Percentiles rank a stretch among this genome's conserved stretches.
Conservation (phyloP, 2,888 invertebrate species). For the Drosophila mayaguana region DNA sequence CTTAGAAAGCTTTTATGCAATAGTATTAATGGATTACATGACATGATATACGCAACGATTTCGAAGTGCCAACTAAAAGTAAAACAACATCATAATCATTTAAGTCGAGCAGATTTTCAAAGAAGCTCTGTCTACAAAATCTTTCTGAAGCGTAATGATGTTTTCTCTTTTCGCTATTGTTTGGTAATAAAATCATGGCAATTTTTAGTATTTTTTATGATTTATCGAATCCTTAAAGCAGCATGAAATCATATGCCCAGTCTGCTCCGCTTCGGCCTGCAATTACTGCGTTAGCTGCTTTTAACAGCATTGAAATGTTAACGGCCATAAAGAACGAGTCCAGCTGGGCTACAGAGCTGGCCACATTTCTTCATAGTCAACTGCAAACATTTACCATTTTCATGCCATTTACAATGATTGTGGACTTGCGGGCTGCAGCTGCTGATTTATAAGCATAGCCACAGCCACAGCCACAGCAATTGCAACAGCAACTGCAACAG, state of each 20-base stretch:
- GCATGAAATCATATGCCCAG: not conserved
- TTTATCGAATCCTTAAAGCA: not conserved
- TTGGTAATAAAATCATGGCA: not conserved
- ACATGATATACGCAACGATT: not conserved
- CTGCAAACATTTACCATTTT: constrained; percentile 32
- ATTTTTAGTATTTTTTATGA: not conserved
- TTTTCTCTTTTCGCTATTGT: not conserved
- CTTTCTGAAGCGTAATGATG: too few relatives aligned
- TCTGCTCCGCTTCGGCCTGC: too few relatives aligned
- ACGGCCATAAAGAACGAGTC: not conserved
- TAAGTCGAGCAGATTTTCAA: not conserved
- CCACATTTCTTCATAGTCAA: constrained; percentile 12
- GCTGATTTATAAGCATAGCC: constrained; percentile 62
- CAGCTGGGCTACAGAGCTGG: constrained; percentile 1
- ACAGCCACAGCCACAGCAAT: not conserved
- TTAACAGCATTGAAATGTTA: constrained; percentile 2
- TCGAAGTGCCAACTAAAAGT: not conserved
- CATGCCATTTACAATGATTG: constrained; percentile 23
- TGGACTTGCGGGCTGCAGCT: constrained; percentile 35
- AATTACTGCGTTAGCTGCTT: not conserved
- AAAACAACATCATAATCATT: not conserved
- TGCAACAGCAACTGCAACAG: not conserved
- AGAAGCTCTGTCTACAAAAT: not conserved
- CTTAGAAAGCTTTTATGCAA: not conserved
- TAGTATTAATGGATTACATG: too few relatives aligned